phyloP scores from a whole-genome alignment of 2,113 vertebrate species.

The Anoura caudifer region DNA sequence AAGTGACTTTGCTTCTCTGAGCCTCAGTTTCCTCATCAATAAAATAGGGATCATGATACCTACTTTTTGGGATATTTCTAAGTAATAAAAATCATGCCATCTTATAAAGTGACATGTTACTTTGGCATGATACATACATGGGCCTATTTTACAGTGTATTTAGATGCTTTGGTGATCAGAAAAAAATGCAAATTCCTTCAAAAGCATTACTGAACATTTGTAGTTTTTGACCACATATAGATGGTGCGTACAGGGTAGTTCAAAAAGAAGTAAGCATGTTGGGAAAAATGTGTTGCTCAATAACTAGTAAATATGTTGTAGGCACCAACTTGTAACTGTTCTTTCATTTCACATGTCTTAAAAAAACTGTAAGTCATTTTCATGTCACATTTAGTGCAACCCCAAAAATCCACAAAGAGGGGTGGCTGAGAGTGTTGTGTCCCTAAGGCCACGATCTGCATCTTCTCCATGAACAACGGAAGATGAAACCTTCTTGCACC shows the following conservation, averaged over 20 bases:
- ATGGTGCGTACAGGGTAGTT: not conserved
- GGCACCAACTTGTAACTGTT: not conserved
- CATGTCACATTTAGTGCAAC: not conserved
- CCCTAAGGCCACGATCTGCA: not conserved
- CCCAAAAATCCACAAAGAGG: not conserved
- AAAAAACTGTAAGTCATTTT: not conserved
- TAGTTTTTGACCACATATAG: not conserved
- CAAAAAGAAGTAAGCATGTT: not conserved
- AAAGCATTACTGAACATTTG: not conserved
- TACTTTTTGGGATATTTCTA: not conserved
- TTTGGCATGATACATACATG: not conserved
- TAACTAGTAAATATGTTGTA: not conserved
- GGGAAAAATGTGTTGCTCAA: not conserved
- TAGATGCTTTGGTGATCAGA: not conserved
- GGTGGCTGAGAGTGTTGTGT: not conserved
- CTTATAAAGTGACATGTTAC: not conserved
- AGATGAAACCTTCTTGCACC: not conserved
- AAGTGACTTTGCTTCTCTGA: not conserved
- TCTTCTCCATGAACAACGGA: not conserved
- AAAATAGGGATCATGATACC: too few species aligned
- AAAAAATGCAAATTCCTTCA: conserved; percentile 1
- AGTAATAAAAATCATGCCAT: not conserved
- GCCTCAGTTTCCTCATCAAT: not conserved
- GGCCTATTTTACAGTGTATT: not conserved
- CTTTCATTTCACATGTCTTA: not conserved